Conservation (phyloP, 2,797 vertebrate species). For the Karalla daura region DNA sequence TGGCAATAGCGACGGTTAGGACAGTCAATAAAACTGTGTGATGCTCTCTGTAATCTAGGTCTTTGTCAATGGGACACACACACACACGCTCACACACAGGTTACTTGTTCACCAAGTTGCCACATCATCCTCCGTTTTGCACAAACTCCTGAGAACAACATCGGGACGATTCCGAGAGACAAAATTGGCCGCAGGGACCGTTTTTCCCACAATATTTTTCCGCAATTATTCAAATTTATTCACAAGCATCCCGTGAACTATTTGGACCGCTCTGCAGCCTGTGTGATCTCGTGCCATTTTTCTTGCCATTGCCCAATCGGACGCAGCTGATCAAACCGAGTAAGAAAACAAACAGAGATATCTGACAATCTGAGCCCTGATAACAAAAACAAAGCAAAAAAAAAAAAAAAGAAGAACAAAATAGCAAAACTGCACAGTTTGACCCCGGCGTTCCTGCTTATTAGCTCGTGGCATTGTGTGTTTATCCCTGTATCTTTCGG, state of each 20-base stretch:
- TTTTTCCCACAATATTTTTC: background rate
- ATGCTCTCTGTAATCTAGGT: no score
- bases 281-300: background rate
- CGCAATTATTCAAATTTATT: background rate
- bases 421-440: background rate
- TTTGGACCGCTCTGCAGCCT: no score
- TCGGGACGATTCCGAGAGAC: no score
- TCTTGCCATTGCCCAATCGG: background rate
- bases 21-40: no score
- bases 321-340: background rate
- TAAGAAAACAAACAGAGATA: background rate
- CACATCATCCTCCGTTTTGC: no score
- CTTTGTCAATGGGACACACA: no score
- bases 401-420: background rate
- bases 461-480: constrained; percentile 10
- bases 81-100: no score
- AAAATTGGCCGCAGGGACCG: no score
- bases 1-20: no score
- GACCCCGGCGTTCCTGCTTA: constrained; percentile 10
- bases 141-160: no score
- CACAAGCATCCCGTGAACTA: background rate
- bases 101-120: no score
- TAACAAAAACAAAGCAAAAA: background rate
- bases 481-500: constrained; percentile 11
- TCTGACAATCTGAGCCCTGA: background rate